These are phyloP conservation scores for Pogonus chalceus DNA, from an alignment of 1,140 invertebrate species.

Conservation along the genomic window DNA sequence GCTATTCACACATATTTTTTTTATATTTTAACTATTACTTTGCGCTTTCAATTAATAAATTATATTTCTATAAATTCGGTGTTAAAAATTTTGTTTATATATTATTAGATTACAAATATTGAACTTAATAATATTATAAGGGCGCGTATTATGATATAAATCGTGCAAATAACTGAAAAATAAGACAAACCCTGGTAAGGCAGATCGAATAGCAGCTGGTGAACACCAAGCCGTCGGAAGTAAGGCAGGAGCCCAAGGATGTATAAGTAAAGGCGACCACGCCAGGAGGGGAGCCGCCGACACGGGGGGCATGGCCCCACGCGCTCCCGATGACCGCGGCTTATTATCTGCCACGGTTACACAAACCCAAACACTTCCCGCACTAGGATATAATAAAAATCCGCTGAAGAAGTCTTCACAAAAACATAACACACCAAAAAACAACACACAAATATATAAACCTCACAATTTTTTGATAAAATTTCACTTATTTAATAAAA, in stretches of 20 bases:
- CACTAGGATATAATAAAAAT: not conserved
- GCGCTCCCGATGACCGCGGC: conserved; percentile 12
- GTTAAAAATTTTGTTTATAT: too few relatives aligned
- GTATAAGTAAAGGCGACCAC: conserved; percentile 32
- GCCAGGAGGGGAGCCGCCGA: conserved; percentile 29
- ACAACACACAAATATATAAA: too few relatives aligned
- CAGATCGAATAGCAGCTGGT: conserved; percentile 25
- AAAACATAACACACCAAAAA: not conserved
- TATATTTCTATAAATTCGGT: too few relatives aligned
- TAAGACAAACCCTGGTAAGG: conserved; percentile 30
- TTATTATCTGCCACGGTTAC: conserved; percentile 5
- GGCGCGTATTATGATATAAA: too few relatives aligned
- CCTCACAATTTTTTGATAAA: too few relatives aligned
- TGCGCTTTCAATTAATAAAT: too few relatives aligned
- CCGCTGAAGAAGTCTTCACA: not conserved
- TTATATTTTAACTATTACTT: too few relatives aligned
- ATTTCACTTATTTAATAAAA: too few relatives aligned
- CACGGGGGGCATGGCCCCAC: conserved; percentile 18
- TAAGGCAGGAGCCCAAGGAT: conserved; percentile 33
- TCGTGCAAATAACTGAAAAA: too few relatives aligned
- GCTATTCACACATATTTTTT: too few relatives aligned
- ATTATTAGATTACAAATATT: too few relatives aligned
- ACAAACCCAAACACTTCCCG: not conserved
- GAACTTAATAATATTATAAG: too few relatives aligned
- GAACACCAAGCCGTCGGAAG: conserved; percentile 33